A percentile compares a stretch with the other conserved stretches of the same genome.
phyloP scores from a whole-genome alignment of 2,113 vertebrate genomes.

The Hippocampus abdominalis region DNA sequence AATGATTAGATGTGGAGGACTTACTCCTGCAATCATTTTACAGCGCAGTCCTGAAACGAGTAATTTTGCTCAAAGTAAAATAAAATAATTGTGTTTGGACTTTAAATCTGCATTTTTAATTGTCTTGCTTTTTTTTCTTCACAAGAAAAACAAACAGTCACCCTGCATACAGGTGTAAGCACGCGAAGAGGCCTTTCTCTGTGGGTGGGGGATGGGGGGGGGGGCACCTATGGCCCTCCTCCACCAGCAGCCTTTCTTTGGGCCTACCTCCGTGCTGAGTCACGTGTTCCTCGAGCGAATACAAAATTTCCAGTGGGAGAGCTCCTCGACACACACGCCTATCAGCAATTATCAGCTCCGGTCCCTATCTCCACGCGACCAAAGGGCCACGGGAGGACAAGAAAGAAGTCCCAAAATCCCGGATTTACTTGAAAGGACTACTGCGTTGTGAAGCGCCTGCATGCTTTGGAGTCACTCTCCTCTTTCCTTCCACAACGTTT shows the following conservation, averaged over 20 bases:
- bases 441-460: background rate
- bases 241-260: slow-evolving; percentile 1
- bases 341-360: slow-evolving; percentile 70
- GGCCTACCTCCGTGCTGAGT: slow-evolving; percentile 67
- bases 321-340: slow-evolving; percentile 60
- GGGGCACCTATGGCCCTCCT: slow-evolving; percentile 5
- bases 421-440: slow-evolving; percentile 32
- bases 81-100: background rate
- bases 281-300: slow-evolving; percentile 75
- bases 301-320: slow-evolving; percentile 67
- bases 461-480: background rate
- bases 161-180: slow-evolving; percentile 7
- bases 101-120: background rate
- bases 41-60: background rate
- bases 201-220: background rate
- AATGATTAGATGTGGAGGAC: background rate
- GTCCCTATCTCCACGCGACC: slow-evolving; percentile 33
- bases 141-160: background rate
- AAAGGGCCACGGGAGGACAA: background rate
- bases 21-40: background rate
- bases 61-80: background rate
- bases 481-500: slow-evolving; percentile 5
- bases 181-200: background rate
- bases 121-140: background rate
- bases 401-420: background rate